Base-by-base conservation (phyloP, 2,797 vertebrate species). In the Delichon dasypus region DNA sequence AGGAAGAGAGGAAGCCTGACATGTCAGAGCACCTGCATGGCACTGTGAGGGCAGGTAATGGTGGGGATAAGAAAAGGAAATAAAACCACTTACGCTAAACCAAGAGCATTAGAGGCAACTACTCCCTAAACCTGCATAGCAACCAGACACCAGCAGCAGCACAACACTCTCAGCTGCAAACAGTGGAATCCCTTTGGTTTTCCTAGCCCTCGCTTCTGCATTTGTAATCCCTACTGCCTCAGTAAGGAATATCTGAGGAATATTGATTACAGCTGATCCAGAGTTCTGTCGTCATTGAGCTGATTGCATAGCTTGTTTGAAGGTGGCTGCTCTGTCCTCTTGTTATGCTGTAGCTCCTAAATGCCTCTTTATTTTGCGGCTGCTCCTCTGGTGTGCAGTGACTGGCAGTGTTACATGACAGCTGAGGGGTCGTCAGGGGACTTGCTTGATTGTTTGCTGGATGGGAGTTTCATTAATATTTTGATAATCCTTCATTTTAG, bases 321-420 rank as follows among this genome's bases (percentile, higher is more conserved):
- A 73, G 60, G 68, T 16, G 82, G 58, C 74, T 60, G 38, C 34
- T 68, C 47, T 5, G 10, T 48, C 27, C 34, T 48, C 58, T 26
- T 36, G 78, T 14, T 9, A 6, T 5, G 55, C 45, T 72, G 55
- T 16, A 9, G 21, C n/a, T 84, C 47, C 45, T 76, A 16, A 32
- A 30, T 7, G 20, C 13, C 29, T 58, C 87, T 80, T 76, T 66
- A n/a, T 48, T 65, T 53, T 53, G 44, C 1, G 34, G 8, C 54
- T 48, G 45, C 38, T 92, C n/a, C 44, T 79, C 50, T 22, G 50
- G 19, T 58, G 38, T 36, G 55, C 55, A 38, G 5, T 0, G 1
- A 38, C n/a, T 5, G 13, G 40, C 3, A 16, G 3, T 16, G 12
- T 45, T 48, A 34, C 23, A 6, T n/a, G 7, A 3, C 0, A 1